Percentiles rank a stretch among this genome's conserved stretches.
These are phyloP conservation scores for Lasioglossum zephyrum DNA, from an alignment of 2,888 invertebrate genomes.

Conservation along the genomic window DNA sequence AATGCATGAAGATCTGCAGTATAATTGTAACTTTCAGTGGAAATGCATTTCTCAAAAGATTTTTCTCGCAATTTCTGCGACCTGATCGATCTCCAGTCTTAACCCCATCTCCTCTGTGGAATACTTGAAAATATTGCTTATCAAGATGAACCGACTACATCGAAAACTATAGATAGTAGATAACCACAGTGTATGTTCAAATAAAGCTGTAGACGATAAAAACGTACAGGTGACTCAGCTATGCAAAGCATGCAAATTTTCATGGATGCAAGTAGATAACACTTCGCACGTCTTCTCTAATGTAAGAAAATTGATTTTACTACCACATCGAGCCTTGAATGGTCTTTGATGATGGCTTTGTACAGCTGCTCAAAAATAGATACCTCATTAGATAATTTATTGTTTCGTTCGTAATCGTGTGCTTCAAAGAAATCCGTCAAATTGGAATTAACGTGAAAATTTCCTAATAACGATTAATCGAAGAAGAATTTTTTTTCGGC, in stretches of 20 bases:
- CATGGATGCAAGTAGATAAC: background rate
- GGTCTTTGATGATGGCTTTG: too few relatives aligned
- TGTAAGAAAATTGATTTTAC: slow-evolving; percentile 1
- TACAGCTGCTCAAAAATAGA: too few relatives aligned
- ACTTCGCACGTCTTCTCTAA: background rate
- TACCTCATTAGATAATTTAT: too few relatives aligned
- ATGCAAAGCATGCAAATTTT: background rate
- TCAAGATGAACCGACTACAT: background rate
- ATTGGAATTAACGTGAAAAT: background rate
- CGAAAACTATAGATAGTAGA: background rate
- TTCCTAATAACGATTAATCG: background rate
- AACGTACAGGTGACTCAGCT: background rate
- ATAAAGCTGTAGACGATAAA: background rate
- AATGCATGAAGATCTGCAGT: too few relatives aligned
- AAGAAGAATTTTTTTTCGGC: too few relatives aligned
- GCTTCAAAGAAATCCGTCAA: too few relatives aligned
- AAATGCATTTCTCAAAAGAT: too few relatives aligned
- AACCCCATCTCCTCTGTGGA: background rate
- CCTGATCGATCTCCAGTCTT: background rate
- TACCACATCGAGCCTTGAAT: background rate
- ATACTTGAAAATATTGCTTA: background rate
- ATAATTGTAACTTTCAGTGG: too few relatives aligned
- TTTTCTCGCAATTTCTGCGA: background rate
- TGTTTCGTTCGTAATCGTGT: too few relatives aligned
- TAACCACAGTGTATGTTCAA: background rate